phyloP scores from a whole-genome alignment of 2,888 invertebrate species.

The Linyphia triangularis region DNA sequence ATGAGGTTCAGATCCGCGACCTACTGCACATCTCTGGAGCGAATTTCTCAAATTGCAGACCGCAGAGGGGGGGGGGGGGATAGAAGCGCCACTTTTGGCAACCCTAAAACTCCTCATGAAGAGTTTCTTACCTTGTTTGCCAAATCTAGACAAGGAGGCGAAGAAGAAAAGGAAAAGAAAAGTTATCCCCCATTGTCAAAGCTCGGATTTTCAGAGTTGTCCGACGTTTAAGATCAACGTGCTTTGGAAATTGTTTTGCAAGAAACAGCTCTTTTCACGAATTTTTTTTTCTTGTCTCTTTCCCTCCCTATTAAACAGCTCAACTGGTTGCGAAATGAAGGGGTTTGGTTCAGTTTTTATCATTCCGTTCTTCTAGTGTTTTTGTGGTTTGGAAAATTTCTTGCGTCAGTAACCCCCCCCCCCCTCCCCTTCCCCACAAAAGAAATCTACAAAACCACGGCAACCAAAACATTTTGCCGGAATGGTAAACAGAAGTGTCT shows the following conservation, averaged over 20 bases:
- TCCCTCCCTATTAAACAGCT: not conserved
- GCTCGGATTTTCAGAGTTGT: constrained; percentile 38
- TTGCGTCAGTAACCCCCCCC: not conserved
- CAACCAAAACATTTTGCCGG: constrained; percentile 14
- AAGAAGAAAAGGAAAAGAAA: constrained; percentile 10
- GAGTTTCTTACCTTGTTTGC: constrained; percentile 64
- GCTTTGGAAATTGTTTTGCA: constrained; percentile 58
- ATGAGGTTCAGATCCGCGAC: not conserved
- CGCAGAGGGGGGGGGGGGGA: not conserved
- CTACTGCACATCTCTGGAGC: constrained; percentile 6
- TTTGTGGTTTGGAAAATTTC: constrained; percentile 24
- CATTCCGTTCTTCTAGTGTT: not conserved
- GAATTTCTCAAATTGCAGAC: not conserved
- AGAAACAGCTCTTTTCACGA: constrained; percentile 42
- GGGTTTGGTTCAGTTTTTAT: not conserved
- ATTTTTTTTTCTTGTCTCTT: constrained; percentile 21
- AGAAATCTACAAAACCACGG: not conserved
- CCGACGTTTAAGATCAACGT: constrained; percentile 50
- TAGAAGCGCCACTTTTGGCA: constrained; percentile 23
- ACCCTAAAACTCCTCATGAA: constrained; percentile 57
- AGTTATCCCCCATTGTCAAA: constrained; percentile 49
- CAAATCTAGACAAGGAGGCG: constrained; percentile 21
- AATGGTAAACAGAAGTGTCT: constrained; percentile 15
- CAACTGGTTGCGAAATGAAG: constrained; percentile 31
- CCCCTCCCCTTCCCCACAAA: not conserved